These are phyloP conservation scores for Eonycteris spelaea DNA, from an alignment of 2,113 vertebrate genomes.

Conservation along the genomic window DNA sequence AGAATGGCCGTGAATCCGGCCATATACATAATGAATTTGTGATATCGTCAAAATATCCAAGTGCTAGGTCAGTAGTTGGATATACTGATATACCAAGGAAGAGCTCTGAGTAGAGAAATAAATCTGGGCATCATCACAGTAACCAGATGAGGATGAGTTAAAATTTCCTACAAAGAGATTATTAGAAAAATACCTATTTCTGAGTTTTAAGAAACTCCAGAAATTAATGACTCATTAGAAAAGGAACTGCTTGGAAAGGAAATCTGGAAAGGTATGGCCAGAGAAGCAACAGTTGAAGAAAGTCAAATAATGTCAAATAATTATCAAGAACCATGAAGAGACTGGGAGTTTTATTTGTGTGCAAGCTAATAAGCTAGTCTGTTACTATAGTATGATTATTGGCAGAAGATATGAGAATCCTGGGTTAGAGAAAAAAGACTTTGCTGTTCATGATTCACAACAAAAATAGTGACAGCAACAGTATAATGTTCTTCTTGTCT, in stretches of 20 bases:
- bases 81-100: not conserved
- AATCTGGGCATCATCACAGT: not conserved
- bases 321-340: not conserved
- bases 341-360: not conserved
- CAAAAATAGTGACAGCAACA: not conserved
- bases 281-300: not conserved
- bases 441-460: not conserved
- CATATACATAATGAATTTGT: not conserved
- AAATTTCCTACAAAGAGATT: not conserved
- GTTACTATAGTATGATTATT: not conserved
- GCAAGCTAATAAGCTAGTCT: not conserved
- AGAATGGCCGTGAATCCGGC: not conserved
- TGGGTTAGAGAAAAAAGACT: not conserved
- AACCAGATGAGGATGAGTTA: not conserved
- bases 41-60: not conserved
- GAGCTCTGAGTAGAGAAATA: not conserved
- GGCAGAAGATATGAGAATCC: not conserved
- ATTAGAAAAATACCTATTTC: not conserved
- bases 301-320: not conserved
- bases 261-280: not conserved
- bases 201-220: not conserved
- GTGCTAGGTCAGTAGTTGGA: not conserved
- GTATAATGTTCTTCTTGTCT: not conserved
- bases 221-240: not conserved
- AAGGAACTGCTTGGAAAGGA: not conserved